Percentiles rank a stretch among this genome's conserved stretches.
Evolutionary conservation across 2,888 invertebrate genomes (phyloP).

Genomic region (Hirtodrosophila trivittata): DNA sequence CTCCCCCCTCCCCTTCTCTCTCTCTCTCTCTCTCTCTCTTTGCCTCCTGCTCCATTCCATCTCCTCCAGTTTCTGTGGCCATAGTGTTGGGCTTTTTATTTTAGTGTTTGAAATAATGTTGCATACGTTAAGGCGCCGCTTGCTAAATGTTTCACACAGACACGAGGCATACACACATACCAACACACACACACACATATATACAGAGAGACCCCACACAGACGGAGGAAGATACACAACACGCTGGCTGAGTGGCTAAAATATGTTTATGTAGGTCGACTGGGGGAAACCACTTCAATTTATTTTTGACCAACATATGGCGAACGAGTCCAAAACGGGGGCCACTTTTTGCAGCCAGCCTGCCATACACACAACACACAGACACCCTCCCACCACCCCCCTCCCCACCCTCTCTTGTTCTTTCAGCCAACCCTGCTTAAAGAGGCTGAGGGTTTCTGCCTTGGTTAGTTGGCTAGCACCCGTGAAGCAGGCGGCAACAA

Average conservation of each 20-base stretch:
- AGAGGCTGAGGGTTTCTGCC: conserved; percentile 48
- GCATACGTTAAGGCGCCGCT: conserved; percentile 69
- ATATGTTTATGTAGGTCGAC: conserved; percentile 65
- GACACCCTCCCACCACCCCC: neutral
- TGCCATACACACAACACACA: too few species aligned
- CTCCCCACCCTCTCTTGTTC: neutral
- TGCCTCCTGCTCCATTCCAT: neutral
- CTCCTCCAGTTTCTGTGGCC: conserved; percentile 24
- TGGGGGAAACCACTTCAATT: conserved; percentile 73
- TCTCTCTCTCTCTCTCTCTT: neutral
- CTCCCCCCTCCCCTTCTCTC: accelerated
- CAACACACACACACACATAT: conserved; percentile 4
- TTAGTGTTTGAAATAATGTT: conserved; percentile 66
- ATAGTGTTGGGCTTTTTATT: conserved; percentile 65
- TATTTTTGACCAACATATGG: conserved; percentile 79
- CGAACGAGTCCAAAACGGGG: conserved; percentile 31
- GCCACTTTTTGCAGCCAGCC: conserved; percentile 41
- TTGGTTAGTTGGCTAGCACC: conserved; percentile 49
- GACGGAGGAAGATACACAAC: conserved; percentile 41
- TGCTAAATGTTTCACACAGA: conserved; percentile 67
- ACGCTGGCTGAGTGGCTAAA: conserved; percentile 51
- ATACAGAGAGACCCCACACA: neutral
- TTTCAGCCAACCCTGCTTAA: neutral
- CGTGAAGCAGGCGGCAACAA: conserved; percentile 17
- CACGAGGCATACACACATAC: conserved; percentile 20